Conservation (phyloP, 2,888 invertebrate species). For the Homarus gammarus region DNA sequence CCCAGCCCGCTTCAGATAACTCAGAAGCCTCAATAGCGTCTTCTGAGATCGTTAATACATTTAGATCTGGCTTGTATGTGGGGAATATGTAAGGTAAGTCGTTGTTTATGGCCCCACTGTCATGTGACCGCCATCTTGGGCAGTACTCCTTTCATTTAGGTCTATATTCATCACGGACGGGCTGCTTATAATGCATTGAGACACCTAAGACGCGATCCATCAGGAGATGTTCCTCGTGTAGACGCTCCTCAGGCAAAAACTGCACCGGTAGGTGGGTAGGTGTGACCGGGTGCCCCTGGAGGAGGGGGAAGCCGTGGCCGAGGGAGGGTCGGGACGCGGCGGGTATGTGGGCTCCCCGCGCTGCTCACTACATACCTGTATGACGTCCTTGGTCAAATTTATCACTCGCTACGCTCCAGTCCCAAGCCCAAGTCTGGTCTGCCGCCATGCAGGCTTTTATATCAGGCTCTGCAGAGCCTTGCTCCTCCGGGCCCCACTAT, state of each 20-base stretch:
- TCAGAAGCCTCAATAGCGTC: constrained; percentile 25
- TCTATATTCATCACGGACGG: not conserved
- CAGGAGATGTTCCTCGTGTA: not conserved
- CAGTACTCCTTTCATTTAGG: not conserved
- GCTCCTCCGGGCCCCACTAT: not conserved
- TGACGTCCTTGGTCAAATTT: constrained; percentile 50
- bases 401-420: constrained; percentile 50
- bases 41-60: constrained; percentile 14
- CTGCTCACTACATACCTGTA: constrained; percentile 52
- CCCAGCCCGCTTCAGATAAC: not conserved
- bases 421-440: constrained; percentile 28
- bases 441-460: constrained; percentile 43
- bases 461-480: no score
- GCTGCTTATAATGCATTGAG: not conserved
- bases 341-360: constrained; percentile 46
- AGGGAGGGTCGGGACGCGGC: constrained; percentile 23
- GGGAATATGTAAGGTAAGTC: not conserved
- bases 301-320: constrained; percentile 17
- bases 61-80: constrained; percentile 1
- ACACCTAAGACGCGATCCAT: constrained; percentile 2
- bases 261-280: not conserved
- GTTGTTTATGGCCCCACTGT: not conserved
- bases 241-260: not conserved
- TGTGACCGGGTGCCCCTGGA: not conserved
- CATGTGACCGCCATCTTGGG: not conserved